These are phyloP conservation scores for Morelia viridis DNA, from an alignment of 2,797 vertebrate genomes.

Conservation along the genomic window DNA sequence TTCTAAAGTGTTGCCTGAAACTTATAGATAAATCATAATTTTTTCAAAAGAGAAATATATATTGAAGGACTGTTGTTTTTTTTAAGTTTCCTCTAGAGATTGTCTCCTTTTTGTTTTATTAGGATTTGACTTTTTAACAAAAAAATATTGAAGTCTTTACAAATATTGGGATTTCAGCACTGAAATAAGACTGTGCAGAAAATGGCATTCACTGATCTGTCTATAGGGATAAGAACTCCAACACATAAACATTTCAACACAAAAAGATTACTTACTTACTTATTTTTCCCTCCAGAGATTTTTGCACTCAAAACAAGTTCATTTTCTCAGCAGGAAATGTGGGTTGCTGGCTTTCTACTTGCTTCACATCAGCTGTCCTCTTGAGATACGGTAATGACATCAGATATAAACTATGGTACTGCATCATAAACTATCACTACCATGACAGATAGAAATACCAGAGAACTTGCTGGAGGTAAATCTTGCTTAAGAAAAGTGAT, in stretches of 20 bases:
- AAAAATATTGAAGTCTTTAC: not conserved
- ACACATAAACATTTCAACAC: slow-evolving; percentile 11
- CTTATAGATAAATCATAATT: not conserved
- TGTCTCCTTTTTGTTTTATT: not conserved
- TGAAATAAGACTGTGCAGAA: not conserved
- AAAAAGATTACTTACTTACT: slow-evolving; percentile 12
- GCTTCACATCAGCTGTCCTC: not conserved
- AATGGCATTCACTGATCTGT: not conserved
- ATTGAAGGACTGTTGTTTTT: not conserved
- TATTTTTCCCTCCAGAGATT: not conserved
- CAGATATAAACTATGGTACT: not conserved
- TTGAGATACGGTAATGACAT: not conserved
- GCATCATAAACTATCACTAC: not conserved
- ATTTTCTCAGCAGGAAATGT: not conserved
- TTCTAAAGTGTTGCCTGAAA: not conserved
- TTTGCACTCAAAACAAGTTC: not conserved
- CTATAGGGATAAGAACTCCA: slow-evolving; percentile 7
- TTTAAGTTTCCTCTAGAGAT: not conserved
- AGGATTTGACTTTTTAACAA: slow-evolving; percentile 4
- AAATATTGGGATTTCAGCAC: not conserved
- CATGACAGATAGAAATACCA: not conserved
- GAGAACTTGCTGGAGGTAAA: not conserved
- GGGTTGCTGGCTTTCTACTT: not conserved
- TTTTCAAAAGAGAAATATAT: not conserved
- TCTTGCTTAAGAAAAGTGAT: not conserved